Percentiles rank a stretch among this genome's conserved stretches.
These are phyloP conservation scores for Dendrophyllia cribrosa DNA, from an alignment of 64 coral and sea anemone genomes.

Conservation along the genomic window DNA sequence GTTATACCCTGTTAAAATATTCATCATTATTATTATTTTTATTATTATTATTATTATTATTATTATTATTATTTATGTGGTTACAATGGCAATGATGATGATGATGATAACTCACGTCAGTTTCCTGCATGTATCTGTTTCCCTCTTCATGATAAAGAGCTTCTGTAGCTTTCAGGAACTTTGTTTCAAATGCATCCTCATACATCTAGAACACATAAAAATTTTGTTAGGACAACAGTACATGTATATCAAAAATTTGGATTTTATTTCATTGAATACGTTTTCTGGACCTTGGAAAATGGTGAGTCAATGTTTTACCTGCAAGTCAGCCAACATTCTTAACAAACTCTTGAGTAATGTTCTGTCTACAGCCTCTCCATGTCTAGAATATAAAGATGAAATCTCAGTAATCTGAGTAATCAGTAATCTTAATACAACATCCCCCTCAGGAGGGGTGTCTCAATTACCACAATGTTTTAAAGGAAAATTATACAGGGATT, in stretches of 20 bases:
- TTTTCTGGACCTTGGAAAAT: no score
- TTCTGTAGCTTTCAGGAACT: slow-evolving; percentile 93
- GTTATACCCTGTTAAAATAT: no score
- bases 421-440: background rate
- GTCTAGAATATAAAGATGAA: slow-evolving; percentile 50
- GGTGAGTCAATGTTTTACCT: slow-evolving; percentile 44
- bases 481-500: no score
- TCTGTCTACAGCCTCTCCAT: slow-evolving; percentile 99
- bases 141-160: slow-evolving; percentile 94
- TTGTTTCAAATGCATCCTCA: slow-evolving; percentile 96
- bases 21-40: no score
- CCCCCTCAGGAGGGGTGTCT: no score
- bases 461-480: no score
- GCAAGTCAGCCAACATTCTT: slow-evolving; percentile 98
- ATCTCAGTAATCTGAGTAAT: background rate
- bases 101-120: slow-evolving; percentile 71
- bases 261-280: no score
- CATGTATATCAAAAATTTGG: background rate
- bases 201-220: slow-evolving; percentile 76
- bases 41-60: no score
- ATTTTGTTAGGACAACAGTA: background rate
- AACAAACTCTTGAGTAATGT: slow-evolving; percentile 97
- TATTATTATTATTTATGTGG: no score
- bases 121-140: slow-evolving; percentile 98
- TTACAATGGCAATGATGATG: background rate